Conservation (phyloP, 2,888 invertebrate genomes). For the Rhodophaea formosa region DNA sequence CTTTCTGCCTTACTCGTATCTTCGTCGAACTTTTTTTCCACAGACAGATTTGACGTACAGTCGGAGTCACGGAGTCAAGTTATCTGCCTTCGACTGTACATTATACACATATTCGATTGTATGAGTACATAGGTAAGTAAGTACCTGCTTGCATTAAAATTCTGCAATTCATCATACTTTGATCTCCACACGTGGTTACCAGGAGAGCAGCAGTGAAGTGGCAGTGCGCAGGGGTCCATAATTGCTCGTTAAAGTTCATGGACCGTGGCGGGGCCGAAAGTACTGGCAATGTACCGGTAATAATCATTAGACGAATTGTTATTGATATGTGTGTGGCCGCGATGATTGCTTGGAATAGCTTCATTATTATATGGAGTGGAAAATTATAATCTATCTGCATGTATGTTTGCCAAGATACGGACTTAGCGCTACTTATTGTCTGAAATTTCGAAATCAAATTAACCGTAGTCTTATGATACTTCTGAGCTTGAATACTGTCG, state of each 20-base stretch:
- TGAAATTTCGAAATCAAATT: too few relatives aligned
- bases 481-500: too few relatives aligned
- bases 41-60: too few relatives aligned
- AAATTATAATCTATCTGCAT: neutral
- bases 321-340: slow-evolving; percentile 45
- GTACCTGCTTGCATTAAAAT: neutral
- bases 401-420: neutral
- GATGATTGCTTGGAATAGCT: slow-evolving; percentile 20
- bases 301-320: slow-evolving; percentile 49
- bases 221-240: slow-evolving; percentile 35
- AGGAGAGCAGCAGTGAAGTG: slow-evolving; percentile 45
- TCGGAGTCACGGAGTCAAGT: too few relatives aligned
- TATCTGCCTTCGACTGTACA: too few relatives aligned
- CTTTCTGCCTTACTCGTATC: too few relatives aligned
- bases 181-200: slow-evolving; percentile 29
- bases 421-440: too few relatives aligned
- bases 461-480: too few relatives aligned
- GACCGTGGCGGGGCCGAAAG: slow-evolving; percentile 48
- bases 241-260: slow-evolving; percentile 71
- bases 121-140: too few relatives aligned
- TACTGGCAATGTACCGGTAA: slow-evolving; percentile 38
- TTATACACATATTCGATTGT: too few relatives aligned
- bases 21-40: too few relatives aligned
- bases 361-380: slow-evolving; percentile 19
- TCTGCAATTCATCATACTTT: neutral